These are phyloP conservation scores for Seriola quinqueradiata DNA, from an alignment of 2,113 vertebrate genomes.

Conservation along the genomic window DNA sequence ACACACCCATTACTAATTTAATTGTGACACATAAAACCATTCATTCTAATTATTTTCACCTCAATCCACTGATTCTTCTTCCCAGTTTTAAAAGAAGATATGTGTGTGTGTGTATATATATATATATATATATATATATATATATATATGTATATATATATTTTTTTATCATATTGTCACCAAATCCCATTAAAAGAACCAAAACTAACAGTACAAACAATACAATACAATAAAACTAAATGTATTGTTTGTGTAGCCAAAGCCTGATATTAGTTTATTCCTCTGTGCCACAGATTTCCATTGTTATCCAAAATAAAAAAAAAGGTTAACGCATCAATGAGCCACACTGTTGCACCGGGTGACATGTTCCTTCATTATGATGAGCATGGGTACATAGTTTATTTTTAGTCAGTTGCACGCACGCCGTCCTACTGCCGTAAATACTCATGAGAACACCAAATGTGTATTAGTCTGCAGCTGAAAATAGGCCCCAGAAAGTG, in stretches of 20 bases:
- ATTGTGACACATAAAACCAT: background rate
- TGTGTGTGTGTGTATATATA: too few relatives aligned
- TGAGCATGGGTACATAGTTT: background rate
- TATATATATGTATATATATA: too few relatives aligned
- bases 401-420: background rate
- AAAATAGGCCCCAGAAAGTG: slow-evolving; percentile 3
- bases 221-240: background rate
- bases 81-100: background rate
- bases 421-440: background rate
- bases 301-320: background rate
- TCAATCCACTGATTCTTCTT: background rate
- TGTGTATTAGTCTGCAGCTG: slow-evolving; percentile 1
- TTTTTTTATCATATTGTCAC: background rate
- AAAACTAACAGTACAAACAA: background rate
- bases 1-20: background rate
- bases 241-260: background rate
- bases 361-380: slow-evolving; percentile 1
- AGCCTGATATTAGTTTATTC: background rate
- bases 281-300: background rate
- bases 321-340: background rate
- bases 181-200: background rate
- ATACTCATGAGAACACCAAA: background rate
- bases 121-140: background rate
- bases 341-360: background rate
- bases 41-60: background rate